Base-by-base conservation (phyloP, 2,888 invertebrate species). In the Nysson spinosus region DNA sequence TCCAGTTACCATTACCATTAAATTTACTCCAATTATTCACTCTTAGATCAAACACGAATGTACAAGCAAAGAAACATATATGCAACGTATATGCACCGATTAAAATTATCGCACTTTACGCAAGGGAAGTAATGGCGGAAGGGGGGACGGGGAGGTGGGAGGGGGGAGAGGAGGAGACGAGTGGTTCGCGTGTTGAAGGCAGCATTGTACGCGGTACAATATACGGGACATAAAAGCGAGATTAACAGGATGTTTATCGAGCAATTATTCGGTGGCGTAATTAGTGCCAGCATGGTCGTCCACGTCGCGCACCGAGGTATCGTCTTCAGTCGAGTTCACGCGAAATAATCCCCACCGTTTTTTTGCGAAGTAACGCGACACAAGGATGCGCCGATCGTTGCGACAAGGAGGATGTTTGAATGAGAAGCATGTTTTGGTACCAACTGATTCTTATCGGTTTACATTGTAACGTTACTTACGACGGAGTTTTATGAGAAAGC, bases 231-330 rank as follows among this genome's bases (percentile, higher is more conserved):
- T 72, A 79, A 78, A 76, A 77, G 81, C 69, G 80, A 78, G 80
- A 85, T 84, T 82, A 83, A 81, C 84, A 77, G 82, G 82, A 85
- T 86, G 84, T 85, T 86, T 84, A 85, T 86, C 84, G 81, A 85
- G 81, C 83, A 83, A 83, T 85, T 83, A 85, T 75, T 73, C 72
- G 66, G 69, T 51, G 67, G 61, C 39, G 79, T 79, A 83, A 84
- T 85, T 84, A 84, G 77, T 69, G 73, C 55, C 72, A 71, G 58
- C 72, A 61, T 63, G 64, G 64, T 51, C 69, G 56, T 68, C 67
- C 52, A 19, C 71, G 57, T 63, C 62, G 40, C 37, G 43, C 43
- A 37, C 55, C n/a, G n/a, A 30, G 60, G 70, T 74, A 60, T 67
- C 67, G 60, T 60, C 67, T 60, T 67, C 49, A 17, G 4, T 9